phyloP scores from a whole-genome alignment of 2,113 vertebrate genomes.

The Coryphaenoides rupestris region DNA sequence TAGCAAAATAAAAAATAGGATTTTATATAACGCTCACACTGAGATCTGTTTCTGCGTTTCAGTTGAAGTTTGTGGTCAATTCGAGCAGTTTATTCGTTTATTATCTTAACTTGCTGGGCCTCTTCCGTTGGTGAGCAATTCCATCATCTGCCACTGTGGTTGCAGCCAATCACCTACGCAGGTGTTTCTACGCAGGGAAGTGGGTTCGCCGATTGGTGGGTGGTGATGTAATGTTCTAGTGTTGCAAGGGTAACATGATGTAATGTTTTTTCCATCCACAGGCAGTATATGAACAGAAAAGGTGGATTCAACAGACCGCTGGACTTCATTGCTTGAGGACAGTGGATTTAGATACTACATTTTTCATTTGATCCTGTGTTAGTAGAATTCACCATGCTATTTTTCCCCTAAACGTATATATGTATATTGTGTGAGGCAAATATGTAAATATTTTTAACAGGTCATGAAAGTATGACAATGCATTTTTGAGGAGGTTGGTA shows the following conservation, averaged over 20 bases:
- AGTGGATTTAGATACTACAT: slow-evolving; percentile 3
- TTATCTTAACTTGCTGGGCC: no score
- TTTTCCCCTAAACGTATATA: slow-evolving; percentile 15
- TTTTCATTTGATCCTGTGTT: background rate
- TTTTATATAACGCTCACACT: no score
- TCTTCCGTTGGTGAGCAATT: no score
- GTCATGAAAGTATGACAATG: no score
- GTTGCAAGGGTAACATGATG: slow-evolving; percentile 73
- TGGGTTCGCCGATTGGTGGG: slow-evolving; percentile 66
- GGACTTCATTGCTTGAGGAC: slow-evolving; percentile 92
- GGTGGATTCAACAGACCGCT: slow-evolving; percentile 97
- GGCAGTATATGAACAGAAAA: slow-evolving; percentile 99
- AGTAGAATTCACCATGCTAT: slow-evolving; percentile 12
- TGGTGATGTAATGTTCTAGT: slow-evolving; percentile 75
- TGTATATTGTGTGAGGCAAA: slow-evolving; percentile 18
- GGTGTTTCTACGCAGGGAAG: slow-evolving; percentile 68
- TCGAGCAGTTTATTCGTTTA: no score
- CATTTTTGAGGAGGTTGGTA: background rate
- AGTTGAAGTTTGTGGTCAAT: no score
- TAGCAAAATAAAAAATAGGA: no score
- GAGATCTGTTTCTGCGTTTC: no score
- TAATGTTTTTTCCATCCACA: slow-evolving; percentile 72
- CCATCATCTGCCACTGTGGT: slow-evolving; percentile 28
- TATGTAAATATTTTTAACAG: background rate
- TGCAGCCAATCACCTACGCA: slow-evolving; percentile 71